Conservation (phyloP, 30 jellyfish, hydroid and myxozoan species). For the Haliclystus octoradiatus region DNA sequence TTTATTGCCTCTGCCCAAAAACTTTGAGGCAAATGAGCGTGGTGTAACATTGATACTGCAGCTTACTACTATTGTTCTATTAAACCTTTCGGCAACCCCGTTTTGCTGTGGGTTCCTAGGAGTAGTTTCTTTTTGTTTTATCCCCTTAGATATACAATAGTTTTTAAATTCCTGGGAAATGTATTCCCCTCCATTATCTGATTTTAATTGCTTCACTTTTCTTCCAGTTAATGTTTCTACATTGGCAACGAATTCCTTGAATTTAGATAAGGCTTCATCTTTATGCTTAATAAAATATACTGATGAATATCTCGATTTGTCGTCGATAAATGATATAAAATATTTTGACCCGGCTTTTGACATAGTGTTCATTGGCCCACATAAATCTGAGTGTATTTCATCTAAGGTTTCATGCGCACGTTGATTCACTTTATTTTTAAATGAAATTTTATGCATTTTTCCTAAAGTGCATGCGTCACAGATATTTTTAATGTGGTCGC, state of each 20-base stretch:
- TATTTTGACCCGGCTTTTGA: slow-evolving; percentile 30
- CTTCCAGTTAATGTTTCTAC: slow-evolving; percentile 6
- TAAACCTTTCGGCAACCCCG: slow-evolving; percentile 32
- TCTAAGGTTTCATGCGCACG: too few relatives aligned
- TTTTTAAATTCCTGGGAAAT: slow-evolving; percentile 8
- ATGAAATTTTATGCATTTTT: neutral
- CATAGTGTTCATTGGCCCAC: slow-evolving; percentile 7
- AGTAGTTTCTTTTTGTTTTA: slow-evolving; percentile 1
- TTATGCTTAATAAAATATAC: slow-evolving; percentile 8
- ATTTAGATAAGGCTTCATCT: slow-evolving; percentile 22
- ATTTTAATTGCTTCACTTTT: slow-evolving; percentile 5
- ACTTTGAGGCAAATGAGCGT: slow-evolving; percentile 6
- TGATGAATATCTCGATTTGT: slow-evolving; percentile 4
- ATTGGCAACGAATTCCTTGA: slow-evolving; percentile 11
- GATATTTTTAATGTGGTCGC: neutral
- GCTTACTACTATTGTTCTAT: slow-evolving; percentile 2
- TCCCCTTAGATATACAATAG: slow-evolving; percentile 3
- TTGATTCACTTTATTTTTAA: too few relatives aligned
- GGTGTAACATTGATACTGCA: slow-evolving; percentile 4
- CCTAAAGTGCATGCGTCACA: neutral
- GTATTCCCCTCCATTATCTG: slow-evolving; percentile 28
- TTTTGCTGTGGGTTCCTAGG: slow-evolving; percentile 29
- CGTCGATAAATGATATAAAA: slow-evolving; percentile 15
- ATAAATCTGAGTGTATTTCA: slow-evolving; percentile 27
- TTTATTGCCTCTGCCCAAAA: slow-evolving; percentile 63